A percentile compares a stretch with the other conserved stretches of the same genome.
Evolutionary conservation across 2,113 vertebrate genomes (phyloP).

Genomic region (Sinocyclocheilus rhinocerous): DNA sequence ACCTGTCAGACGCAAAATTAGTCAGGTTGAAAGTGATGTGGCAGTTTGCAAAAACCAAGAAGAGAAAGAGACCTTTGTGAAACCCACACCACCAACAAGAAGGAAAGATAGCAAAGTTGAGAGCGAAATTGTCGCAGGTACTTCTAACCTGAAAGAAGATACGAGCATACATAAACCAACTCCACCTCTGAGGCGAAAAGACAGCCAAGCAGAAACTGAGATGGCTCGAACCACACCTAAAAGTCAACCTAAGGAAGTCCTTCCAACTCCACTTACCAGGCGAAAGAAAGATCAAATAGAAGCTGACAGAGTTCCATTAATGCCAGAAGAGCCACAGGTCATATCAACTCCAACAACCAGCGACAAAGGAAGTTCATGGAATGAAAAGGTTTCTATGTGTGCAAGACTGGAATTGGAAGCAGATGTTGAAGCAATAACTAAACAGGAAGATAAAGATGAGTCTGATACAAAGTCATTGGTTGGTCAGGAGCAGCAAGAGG

Average conservation of each 20-base stretch:
- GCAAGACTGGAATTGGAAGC: neutral
- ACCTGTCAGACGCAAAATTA: constrained; percentile 44
- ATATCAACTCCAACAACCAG: constrained; percentile 12
- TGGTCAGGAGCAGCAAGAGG: constrained; percentile 18
- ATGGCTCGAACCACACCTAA: neutral
- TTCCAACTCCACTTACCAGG: neutral
- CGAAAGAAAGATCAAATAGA: constrained; percentile 7
- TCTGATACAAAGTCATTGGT: neutral
- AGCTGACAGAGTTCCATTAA: neutral
- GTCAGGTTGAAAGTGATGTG: neutral
- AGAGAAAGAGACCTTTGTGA: neutral
- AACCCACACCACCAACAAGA: constrained; percentile 37
- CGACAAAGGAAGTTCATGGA: neutral
- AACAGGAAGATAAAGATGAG: constrained; percentile 10
- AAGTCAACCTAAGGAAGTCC: neutral
- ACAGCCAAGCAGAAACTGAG: constrained; percentile 9
- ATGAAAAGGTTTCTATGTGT: neutral
- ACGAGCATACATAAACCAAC: constrained; percentile 5
- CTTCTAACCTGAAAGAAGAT: neutral
- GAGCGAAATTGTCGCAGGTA: neutral
- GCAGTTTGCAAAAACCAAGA: constrained; percentile 26
- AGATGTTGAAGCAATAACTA: neutral
- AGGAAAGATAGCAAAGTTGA: constrained; percentile 16
- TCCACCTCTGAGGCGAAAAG: neutral
- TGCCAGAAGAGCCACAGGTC: constrained; percentile 7